Evolutionary conservation across 2,113 vertebrate genomes (phyloP), one percentile per base, ranked within the genome.

Genomic region (Eptesicus fuscus): DNA sequence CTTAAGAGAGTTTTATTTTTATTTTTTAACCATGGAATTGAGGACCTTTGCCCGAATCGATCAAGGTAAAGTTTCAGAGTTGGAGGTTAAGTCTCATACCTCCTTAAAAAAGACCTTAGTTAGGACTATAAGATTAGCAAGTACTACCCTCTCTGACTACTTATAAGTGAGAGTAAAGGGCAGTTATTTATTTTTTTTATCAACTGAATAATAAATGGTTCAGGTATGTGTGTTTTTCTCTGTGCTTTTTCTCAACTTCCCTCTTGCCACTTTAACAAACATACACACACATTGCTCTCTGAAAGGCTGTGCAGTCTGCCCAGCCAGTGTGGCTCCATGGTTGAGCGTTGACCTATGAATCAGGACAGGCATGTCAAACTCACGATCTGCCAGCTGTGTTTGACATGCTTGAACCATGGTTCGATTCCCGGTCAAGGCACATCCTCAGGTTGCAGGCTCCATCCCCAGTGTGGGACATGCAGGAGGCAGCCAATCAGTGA

Each of bases 1-100:
- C 84, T 96, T 37, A 70, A 71, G 88, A 91, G 91, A 42, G 23
- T 49, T 96, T 92, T 82, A 47, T 65, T 83, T 49, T 71, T 61
- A 25, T 56, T n/a, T 53, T 70, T 67, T 42, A 59, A 12, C 69
- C 14, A 10, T 25, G 63, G 37, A 30, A 0, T 56, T 65, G 71
- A 47, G 42, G 42, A 28, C 53, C 78, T 94, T 74, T 65, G 40
- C 49, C 83, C 9, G 5, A 61, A 78, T 93, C 80, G 53, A 17
- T 91, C 40, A 49, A 71, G 35, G 44, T n/a, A 49, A 35, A 61
- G 40, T 71, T 91, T 85, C 59, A 49, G 71, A 80, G 74, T 71
- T 56, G 65, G 42, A 63, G 56, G 35, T 83, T 87, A n/a, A 49
- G 56, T 70, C 85, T 42, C 28, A 17, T 49, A 9, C 17, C 14